Base-by-base conservation (phyloP, 2,113 vertebrate genomes). In the Eolophus roseicapilla region DNA sequence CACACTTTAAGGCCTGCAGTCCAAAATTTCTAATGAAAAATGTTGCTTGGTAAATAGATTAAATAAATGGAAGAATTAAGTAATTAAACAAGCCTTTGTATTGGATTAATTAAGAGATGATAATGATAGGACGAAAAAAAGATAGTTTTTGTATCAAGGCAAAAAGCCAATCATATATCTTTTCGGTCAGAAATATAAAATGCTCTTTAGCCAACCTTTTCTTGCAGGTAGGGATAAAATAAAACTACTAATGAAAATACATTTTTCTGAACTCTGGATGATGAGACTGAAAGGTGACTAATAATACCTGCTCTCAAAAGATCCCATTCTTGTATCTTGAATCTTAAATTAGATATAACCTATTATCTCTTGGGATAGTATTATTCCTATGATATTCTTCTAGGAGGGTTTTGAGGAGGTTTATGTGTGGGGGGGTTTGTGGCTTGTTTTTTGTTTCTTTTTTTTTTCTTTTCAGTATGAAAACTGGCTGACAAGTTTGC, bases 51-150 rank as follows among this genome's bases (percentile, higher is more conserved):
- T 65, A 82, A 86, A 79, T 37, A 65, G 68, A 62, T 78, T 57
- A 76, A 86, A 75, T 75, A 86, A 93, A 86, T 28, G 28, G 52
- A 84, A 69, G 62, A 91, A 69, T 69, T 78, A 89, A 78, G 52
- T 93, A 88, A 84, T 90, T 86, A 90, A 93, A 50, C 39, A 63
- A 33, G 14, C 4, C 8, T 39, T 80, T 44, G 35, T 74, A 33
- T 31, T 82, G 47, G 33, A 63, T 74, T 95, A 85, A 90, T 76
- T 84, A 75, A 62, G 55, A 90, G 31, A 85, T 79, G 3, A 44
- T 83, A 75, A 83, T 39, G 57, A 79, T 74, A 73, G 20, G 20
- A 85, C 11, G 24, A 13, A 29, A 71, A 31, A 21, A 64, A n/a
- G 7, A 3, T 43, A 3, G 3, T 74, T 89, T 90, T 82, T 62